phyloP scores from a whole-genome alignment of 2,797 vertebrate species.

The Sebastes elongatus region DNA sequence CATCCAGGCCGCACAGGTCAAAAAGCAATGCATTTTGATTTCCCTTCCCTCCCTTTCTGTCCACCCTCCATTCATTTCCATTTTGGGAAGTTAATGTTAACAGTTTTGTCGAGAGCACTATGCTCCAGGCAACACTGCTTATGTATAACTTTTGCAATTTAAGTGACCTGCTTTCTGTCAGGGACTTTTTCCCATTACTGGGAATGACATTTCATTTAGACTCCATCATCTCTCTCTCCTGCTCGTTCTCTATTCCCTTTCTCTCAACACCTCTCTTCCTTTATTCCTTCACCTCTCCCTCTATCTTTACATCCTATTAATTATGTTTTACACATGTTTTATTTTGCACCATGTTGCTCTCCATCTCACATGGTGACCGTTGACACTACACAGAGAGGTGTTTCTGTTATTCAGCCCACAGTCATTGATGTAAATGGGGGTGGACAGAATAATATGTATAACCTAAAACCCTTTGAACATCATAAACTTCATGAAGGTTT shows the following conservation, averaged over 20 bases:
- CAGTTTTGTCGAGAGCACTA: slow-evolving; percentile 75
- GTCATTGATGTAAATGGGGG: background rate
- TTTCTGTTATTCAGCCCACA: background rate
- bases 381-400: background rate
- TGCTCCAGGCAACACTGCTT: slow-evolving; percentile 76
- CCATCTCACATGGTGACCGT: background rate
- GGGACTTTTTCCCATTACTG: slow-evolving; percentile 80
- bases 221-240: slow-evolving; percentile 67
- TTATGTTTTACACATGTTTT: background rate
- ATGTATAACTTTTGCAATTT: slow-evolving; percentile 83
- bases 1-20: slow-evolving; percentile 5
- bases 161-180: slow-evolving; percentile 81
- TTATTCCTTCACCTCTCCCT: background rate
- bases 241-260: background rate
- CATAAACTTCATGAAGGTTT: background rate
- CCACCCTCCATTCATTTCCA: slow-evolving; percentile 55
- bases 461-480: background rate
- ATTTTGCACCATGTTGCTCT: background rate
- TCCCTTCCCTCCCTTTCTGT: slow-evolving; percentile 3
- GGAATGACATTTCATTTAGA: slow-evolving; percentile 85
- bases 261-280: background rate
- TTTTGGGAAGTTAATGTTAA: slow-evolving; percentile 75
- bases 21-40: slow-evolving; percentile 44
- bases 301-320: background rate
- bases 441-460: background rate